Evolutionary conservation across 2,888 invertebrate species (phyloP), one percentile per base, ranked within the genome.

Genomic region (Pomacea canaliculata): DNA sequence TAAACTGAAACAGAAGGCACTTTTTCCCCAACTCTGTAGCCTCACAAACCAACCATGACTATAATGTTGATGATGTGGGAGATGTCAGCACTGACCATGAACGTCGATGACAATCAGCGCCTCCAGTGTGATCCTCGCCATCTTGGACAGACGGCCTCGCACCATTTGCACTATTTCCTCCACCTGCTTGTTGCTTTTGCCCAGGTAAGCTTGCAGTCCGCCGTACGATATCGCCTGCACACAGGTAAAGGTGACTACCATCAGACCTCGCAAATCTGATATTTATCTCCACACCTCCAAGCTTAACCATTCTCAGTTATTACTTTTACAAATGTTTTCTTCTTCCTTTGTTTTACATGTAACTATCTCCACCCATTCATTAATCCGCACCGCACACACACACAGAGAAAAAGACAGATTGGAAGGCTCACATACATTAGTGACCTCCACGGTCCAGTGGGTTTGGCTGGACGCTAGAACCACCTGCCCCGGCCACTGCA

Each of bases 81-180:
- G 8, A 13, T 56, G 51, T 56, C 51, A n/a, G 7, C 65, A 73
- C 85, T 81, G 80, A 90, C 90, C 89, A 83, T 91, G 91, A 7
- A 91, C 91, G 81, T 91, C 91, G 73, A 91, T 88, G 65, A 91
- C 90, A 79, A 90, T 90, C 37, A 91, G 86, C 70, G 91, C 90
- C 60, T 89, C 91, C 37, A 91, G 83, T 37, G 90, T 91, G 75
- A 89, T 91, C 70, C 91, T 81, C 0, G 89, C 88, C 90, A 90
- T 90, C 80, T 88, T 89, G 69, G 86, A 85, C 51, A 91, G 83
- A 66, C 86, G 85, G 8, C 90, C 90, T 76, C 90, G 82, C n/a
- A 91, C 90, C 83, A 90, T 83, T 65, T 82, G 84, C 8, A 91
- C 91, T 48, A 90, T 84, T 56, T 90, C 88, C 49, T 90, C 90